Evolutionary conservation across 2,113 vertebrate genomes (phyloP), one percentile per base, ranked within the genome.

Genomic region (Synodontis membranacea): DNA sequence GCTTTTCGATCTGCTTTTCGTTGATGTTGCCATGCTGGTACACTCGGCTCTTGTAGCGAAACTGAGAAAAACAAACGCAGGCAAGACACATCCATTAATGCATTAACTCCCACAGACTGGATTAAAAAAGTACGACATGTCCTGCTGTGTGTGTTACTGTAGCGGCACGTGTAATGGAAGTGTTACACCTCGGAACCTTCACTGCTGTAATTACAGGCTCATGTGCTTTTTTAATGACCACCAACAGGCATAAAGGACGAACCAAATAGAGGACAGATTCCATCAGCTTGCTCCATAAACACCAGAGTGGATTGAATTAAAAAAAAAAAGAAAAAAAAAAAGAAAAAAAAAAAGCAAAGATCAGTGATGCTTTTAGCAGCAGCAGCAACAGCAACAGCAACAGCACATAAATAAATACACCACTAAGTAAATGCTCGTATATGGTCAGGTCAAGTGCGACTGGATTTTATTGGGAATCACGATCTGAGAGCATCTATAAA

Each of bases 41-140:
- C 23, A 92, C 91, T 76, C 91, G 85, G 80, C 89, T 92, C 80
- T 91, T 92, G 83, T 92, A 92, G 52, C 91, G 91, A 75, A 92
- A 92, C 91, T 92, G 79, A 5, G 79, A 5, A 72, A 85, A 79
- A 83, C 54, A 39, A 74, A 87, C 60, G 44, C 56, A n/a, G 54
- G 10, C 62, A 44, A 84, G 23, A 56, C 3, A 39, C 15, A 48
- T 39, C 21, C 52, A 60, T 48, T 83, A 86, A 68, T 84, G 42
- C 62, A 78, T 80, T 88, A 70, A 56, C 62, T 70, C 74, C 60
- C 52, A 88, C 52, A 50, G 72, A 39, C 50, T 56, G 50, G 79
- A 31, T 58, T 66, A 37, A 80, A 46, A 80, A 15, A 84, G 31
- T 74, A 82, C 19, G 58, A 76, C 52, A 86, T 50, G 64, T n/a